phyloP scores from a whole-genome alignment of 2,797 vertebrate genomes.

The Aldrovandia affinis region DNA sequence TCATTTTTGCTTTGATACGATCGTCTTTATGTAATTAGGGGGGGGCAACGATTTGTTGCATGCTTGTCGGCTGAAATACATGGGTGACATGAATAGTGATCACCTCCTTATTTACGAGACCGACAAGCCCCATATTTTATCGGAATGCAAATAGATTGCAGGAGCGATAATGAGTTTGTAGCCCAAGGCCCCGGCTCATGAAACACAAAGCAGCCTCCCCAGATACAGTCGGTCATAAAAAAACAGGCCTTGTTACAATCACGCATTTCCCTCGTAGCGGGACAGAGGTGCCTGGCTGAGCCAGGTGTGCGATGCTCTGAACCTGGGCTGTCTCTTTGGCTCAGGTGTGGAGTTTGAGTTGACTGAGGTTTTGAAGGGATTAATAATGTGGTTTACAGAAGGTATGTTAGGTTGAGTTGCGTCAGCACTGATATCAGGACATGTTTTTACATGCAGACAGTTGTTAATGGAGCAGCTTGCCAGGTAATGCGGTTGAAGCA shows the following conservation, averaged over 20 bases:
- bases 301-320: background rate
- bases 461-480: too few relatives aligned
- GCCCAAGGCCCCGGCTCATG: background rate
- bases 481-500: background rate
- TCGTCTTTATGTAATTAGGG: background rate
- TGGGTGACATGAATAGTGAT: constrained; percentile 41
- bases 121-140: background rate
- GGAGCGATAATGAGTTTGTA: background rate
- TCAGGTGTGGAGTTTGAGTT: background rate
- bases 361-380: background rate
- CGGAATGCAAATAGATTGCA: background rate
- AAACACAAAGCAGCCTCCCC: background rate
- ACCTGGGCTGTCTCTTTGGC: background rate
- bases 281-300: background rate
- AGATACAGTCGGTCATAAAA: background rate
- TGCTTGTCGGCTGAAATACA: constrained; percentile 22
- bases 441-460: too few relatives aligned
- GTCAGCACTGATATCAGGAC: background rate
- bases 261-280: background rate
- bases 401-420: background rate
- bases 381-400: background rate
- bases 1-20: background rate
- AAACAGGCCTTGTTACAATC: background rate
- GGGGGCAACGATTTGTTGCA: background rate
- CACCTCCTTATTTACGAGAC: background rate